Evolutionary conservation across 2,888 invertebrate genomes (phyloP), one percentile per base, ranked within the genome.

Genomic region (Xestia sexstrigata): DNA sequence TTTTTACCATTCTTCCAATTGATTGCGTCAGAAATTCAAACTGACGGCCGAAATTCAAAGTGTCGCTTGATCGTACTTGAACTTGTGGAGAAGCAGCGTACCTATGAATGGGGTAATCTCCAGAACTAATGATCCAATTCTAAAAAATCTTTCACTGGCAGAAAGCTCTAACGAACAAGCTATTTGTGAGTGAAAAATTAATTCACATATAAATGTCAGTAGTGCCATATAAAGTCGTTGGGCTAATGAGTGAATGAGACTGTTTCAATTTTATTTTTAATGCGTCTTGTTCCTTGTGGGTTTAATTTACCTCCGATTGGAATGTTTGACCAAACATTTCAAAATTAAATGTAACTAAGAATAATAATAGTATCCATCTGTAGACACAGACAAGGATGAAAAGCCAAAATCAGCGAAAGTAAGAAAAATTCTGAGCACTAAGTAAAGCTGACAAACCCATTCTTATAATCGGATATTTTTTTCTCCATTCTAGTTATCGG

Each of bases 401-500:
- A 68, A 68, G 9, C 13, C n/a, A 26, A 77, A 72, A 62, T 77
- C 74, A 65, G 55, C 62, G 60, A 74, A 74, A 62, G 20, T 65
- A 58, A 73, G n/a, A 2, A 42, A 62, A 71, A 72, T 42, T 77
- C 62, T 45, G 30, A 79, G 58, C 60, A 45, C 73, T 80, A 77
- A 74, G 65, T 72, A 77, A 63, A 74, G 81, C 81, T 84, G 81
- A 81, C 84, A 63, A 72, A 49, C 47, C 60, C n/a, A 69, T 70
- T 84, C 35, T 78, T 72, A 74, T 78, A 84, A 81, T 77, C 65
- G 69, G 74, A 77, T 81, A 76, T 78, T 73, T 84, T 75, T 79
- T 49, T 82, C 70, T 47, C 65, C 47, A 74, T 81, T 81, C 65
- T 69, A 72, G 45, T 84, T 67, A 83, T 84, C 55, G 69, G 68